Evolutionary conservation across 2,113 vertebrate genomes (phyloP), one percentile per base, ranked within the genome.

Genomic region (Ptyas mucosa): DNA sequence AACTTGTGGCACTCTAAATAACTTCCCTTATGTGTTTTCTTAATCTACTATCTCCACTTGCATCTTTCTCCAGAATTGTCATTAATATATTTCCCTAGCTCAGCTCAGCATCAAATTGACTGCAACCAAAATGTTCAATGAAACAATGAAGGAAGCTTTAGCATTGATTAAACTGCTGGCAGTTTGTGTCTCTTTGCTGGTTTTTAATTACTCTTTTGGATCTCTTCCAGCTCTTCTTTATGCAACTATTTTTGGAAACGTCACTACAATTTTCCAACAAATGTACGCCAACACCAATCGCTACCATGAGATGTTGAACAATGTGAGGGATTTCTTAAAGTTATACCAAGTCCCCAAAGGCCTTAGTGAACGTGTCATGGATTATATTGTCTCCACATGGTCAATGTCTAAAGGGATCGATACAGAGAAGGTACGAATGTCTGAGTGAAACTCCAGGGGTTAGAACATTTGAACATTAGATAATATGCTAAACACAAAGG

Each of bases 221-320:
- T 97, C 93, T 97, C 85, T 98, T 97, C 69, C 95, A 99, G 99
- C 99, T 96, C 98, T 99, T 93, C 99, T 99, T 96, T 99, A 99
- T 96, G 99, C 99, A 98, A 99, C 99, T 97, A 99, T 99, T 98
- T 99, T 99, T 96, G 99, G 99, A 97, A 99, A 99, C 0, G 99
- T 99, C 92, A 99, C 99, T 91, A 99, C 99, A 94, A 99, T 99
- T 98, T 99, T 99, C 98, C 99, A 99, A 98, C 99, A 99, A 97
- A 99, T 99, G 99, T 99, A 99, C 94, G 99, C 99, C 95, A 99
- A 99, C 98, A 99, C 99, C 96, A 99, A 99, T 97, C 98, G 99
- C 87, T 99, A 99, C 97, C 99, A 99, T 14, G 99, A 99, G 97
- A 99, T 99, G 98, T 97, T 99, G 94, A 99, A 99, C 97, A 99